These are phyloP conservation scores for Ophioderma brevispina DNA, from an alignment of 35 echinoderm and acorn worm genomes.

Conservation along the genomic window DNA sequence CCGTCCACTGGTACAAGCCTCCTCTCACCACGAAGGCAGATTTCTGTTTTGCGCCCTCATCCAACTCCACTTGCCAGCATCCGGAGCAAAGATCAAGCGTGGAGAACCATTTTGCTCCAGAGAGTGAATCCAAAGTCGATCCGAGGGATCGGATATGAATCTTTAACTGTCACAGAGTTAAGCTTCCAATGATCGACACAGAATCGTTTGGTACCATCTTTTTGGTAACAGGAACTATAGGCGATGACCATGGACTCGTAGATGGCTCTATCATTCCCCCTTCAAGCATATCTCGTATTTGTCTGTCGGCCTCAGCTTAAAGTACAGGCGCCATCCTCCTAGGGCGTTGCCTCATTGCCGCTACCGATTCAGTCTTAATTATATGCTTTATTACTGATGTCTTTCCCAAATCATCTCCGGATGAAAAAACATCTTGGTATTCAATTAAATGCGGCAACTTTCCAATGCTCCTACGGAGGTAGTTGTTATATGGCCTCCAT, in stretches of 20 bases:
- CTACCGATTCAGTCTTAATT: constrained; percentile 2
- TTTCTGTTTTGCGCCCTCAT: constrained; percentile 55
- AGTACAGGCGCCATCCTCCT: neutral
- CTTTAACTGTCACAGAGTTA: constrained; percentile 28
- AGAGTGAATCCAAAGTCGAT: constrained; percentile 34
- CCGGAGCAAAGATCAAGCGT: constrained; percentile 58
- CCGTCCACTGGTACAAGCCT: constrained; percentile 45
- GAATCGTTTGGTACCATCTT: constrained; percentile 44
- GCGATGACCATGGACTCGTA: constrained; percentile 24
- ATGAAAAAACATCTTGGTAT: too few species aligned
- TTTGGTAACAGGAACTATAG: constrained; percentile 33
- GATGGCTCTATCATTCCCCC: constrained; percentile 18
- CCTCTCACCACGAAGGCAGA: constrained; percentile 56
- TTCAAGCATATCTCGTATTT: constrained; percentile 35
- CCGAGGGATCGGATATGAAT: constrained; percentile 30
- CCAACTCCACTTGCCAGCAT: constrained; percentile 58
- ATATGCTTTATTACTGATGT: constrained; percentile 4
- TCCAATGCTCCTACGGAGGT: too few species aligned
- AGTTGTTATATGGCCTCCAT: too few species aligned
- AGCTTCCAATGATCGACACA: constrained; percentile 56
- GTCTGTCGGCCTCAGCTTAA: constrained; percentile 7
- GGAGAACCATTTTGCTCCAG: constrained; percentile 46
- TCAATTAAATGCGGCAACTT: too few species aligned
- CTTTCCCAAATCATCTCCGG: constrained; percentile 17
- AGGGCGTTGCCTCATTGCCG: neutral